Evolutionary conservation across 2,797 vertebrate species (phyloP), one percentile per base, ranked within the genome.

Genomic region (Catharus ustulatus): DNA sequence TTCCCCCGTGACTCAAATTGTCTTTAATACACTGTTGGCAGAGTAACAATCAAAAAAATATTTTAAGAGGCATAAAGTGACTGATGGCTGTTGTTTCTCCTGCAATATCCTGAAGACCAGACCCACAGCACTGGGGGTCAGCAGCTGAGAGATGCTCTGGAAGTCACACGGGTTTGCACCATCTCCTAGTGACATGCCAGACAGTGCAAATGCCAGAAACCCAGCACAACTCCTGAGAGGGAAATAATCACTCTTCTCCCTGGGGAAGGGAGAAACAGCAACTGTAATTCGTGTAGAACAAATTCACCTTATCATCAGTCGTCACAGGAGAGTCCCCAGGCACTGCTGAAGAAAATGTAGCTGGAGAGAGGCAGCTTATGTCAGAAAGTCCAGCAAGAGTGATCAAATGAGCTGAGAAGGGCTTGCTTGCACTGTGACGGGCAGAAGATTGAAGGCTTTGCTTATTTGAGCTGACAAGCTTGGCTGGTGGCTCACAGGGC

Each of bases 231-330:
- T 93, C 68, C 59, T 57, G 72, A 89, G 71, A 84, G 36, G 36
- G n/a, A 89, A 95, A 82, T 82, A 90, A 93, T 87, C 48, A 63
- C 54, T 20, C 5, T 6, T 82, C 5, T 81, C 80, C 69, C 66
- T 7, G 4, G 34, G 36, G 12, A 8, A 43, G 26, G 26, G 34
- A 84, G 51, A 75, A 88, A 45, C 51, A 82, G 83, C 48, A 48
- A 88, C 85, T 48, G 2, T 30, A 73, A 66, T 23, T 48, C 1
- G 1, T 24, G n/a, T 59, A 66, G 36, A 90, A 67, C 26, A 94
- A 95, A 90, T 90, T 88, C 73, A 90, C 76, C 91, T 81, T 77
- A 84, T 72, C 82, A 85, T 75, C 90, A 66, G 66, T 8, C 90
- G 85, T 88, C 85, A 66, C 0, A 0, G 87, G 24, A 91, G 54